Evolutionary conservation across 2,797 vertebrate species (phyloP).

Genomic region (Ceryle rudis): DNA sequence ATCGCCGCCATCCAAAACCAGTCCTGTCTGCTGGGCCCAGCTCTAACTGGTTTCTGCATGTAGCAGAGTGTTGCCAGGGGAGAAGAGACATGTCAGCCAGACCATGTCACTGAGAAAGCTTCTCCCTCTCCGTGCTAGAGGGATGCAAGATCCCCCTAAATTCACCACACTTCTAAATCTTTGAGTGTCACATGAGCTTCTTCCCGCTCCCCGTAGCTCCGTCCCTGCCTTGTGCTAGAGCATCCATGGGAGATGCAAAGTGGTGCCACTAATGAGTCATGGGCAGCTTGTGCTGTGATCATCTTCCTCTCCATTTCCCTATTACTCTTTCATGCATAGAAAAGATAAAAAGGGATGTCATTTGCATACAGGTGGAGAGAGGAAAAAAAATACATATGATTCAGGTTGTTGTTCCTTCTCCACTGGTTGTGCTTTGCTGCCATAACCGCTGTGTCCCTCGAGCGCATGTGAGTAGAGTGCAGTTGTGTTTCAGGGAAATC

Average conservation of each 20-base stretch:
- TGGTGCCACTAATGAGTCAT: background rate
- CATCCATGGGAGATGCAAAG: background rate
- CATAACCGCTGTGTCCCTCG: background rate
- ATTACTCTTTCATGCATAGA: background rate
- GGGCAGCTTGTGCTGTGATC: background rate
- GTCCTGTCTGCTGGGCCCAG: background rate
- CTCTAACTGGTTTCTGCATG: background rate
- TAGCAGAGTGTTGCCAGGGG: background rate
- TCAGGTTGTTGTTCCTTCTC: background rate
- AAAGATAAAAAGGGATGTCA: background rate
- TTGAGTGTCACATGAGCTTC: background rate
- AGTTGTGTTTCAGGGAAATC: background rate
- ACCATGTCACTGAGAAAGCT: background rate
- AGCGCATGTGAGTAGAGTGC: background rate
- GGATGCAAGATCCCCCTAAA: background rate
- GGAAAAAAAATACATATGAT: accelerated
- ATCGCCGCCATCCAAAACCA: background rate
- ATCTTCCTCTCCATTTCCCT: background rate
- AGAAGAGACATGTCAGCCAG: background rate
- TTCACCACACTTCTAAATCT: background rate
- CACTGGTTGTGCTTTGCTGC: background rate
- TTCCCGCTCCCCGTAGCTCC: background rate
- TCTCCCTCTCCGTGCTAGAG: background rate
- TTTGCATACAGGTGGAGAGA: background rate
- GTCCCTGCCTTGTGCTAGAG: background rate